Evolutionary conservation across 2,888 invertebrate genomes (phyloP), one percentile per base, ranked within the genome.

Genomic region (Meteorus cinctellus): DNA sequence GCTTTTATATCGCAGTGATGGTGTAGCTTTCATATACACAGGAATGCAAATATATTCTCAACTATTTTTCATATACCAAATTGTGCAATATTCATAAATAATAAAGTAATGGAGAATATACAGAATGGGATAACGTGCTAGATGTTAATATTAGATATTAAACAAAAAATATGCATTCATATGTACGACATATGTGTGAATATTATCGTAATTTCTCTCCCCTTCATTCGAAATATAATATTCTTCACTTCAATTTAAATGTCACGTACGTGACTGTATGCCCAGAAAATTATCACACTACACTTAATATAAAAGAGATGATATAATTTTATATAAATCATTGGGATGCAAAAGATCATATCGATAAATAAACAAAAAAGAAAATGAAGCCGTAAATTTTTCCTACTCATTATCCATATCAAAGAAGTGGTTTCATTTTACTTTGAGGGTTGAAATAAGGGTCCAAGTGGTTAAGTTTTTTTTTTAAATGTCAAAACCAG

Each of bases 101-200:
- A 70, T 51, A 59, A 70, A 29, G 16, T 8, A 63, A 41, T 36
- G 31, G 24, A 12, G 24, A 8, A 27, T 27, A 24, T 51, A 68
- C n/a, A 48, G 27, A 4, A 66, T 14, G 8, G 27, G 12, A 66
- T 10, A 29, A 67, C 48, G 27, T 19, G 55, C 41, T 27, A 60
- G 45, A 74, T 74, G 48, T 51, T 69, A 69, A 68, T 69, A 74
- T 74, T 48, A 74, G 68, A 74, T 62, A 69, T 63, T 48, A 74
- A 34, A 62, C 14, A 6, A 4, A 14, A 34, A 51, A 74, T 60
- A 62, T 68, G 29, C 19, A 41, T 6, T 60, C 67, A 59, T 45
- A 60, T 41, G 45, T 48, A 48, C n/a, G 48, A 51, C 6, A 45
- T 68, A 31, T 48, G 29, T 68, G 51, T 68, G 24, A 19, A 29